Base-by-base conservation (phyloP, 1,140 invertebrate genomes). In the Chlorops oryzae region DNA sequence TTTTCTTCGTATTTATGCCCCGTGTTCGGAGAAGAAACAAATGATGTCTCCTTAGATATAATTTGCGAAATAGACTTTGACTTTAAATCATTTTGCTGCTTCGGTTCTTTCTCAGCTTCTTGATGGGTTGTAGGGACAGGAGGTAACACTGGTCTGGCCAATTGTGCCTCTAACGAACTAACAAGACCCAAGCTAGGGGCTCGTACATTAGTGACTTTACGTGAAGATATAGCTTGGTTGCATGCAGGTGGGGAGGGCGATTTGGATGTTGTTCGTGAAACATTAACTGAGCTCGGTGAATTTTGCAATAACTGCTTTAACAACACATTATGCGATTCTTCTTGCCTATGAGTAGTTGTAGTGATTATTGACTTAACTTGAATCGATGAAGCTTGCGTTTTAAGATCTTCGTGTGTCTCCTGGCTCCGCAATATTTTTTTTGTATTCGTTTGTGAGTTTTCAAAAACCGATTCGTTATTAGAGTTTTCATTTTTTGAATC, bases 221-320 rank as follows among this genome's bases (percentile, higher is more conserved):
- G 56, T 49, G 78, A 75, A 12, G 76, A 75, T 2, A 77, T 70
- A 72, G 20, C 78, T 69, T 22, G 77, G 23, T 38, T 52, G 40
- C 32, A 41, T 10, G 45, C 32, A 5, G 25, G 21, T 13, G 7
- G n/a, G n/a, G n/a, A n/a, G n/a, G n/a, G n/a, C n/a, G n/a, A n/a
- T n/a, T n/a, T n/a, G n/a, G n/a, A n/a, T n/a, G n/a, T n/a, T n/a
- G n/a, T n/a, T n/a, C n/a, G n/a, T n/a, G n/a, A n/a, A n/a, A n/a
- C n/a, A n/a, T n/a, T n/a, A n/a, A n/a, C n/a, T n/a, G n/a, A n/a
- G n/a, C 81, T 84, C 5, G 79, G 87, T 9, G 87, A 88, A 58
- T 91, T 93, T 68, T 94, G 90, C 17, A 96, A 68, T 21, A 96
- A 74, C 68, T 95, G 88, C 63, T 95, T 95, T 17, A 96, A 69